These are phyloP conservation scores for Drosophila aldrichi DNA, from an alignment of 2,888 invertebrate genomes.

Conservation along the genomic window DNA sequence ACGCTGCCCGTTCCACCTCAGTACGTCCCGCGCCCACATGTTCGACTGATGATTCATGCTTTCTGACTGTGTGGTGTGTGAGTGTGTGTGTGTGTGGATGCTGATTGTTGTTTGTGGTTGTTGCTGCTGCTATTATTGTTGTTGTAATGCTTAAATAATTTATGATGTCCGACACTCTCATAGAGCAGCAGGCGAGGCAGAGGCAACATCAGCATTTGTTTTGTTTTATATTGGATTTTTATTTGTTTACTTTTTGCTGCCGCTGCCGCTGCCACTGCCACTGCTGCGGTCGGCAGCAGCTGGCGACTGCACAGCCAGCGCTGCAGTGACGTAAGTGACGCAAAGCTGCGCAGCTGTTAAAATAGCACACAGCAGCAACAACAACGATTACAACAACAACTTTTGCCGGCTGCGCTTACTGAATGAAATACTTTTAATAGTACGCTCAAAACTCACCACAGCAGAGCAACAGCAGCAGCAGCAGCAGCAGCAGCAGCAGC, in stretches of 20 bases:
- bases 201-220: constrained; percentile 34
- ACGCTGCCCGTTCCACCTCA: background rate
- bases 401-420: constrained; percentile 70
- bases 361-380: constrained; percentile 50
- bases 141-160: constrained; percentile 58
- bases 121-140: constrained; percentile 29
- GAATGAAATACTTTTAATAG: constrained; percentile 71
- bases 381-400: constrained; percentile 16
- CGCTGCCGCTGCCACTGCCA: background rate
- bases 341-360: constrained; percentile 61
- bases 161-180: constrained; percentile 59
- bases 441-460: constrained; percentile 55
- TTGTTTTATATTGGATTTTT: constrained; percentile 29
- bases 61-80: constrained; percentile 31
- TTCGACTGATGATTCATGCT: constrained; percentile 71
- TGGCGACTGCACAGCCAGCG: constrained; percentile 37
- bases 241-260: constrained; percentile 72
- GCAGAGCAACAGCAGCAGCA: constrained; percentile 21
- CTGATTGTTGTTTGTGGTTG: constrained; percentile 41
- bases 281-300: constrained; percentile 8
- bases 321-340: constrained; percentile 63
- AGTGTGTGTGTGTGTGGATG: constrained; percentile 36
- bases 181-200: constrained; percentile 13
- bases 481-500: constrained; percentile 1
- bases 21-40: constrained; percentile 25